A percentile compares a stretch with the other conserved stretches of the same genome.
Evolutionary conservation across 2,113 vertebrate species (phyloP).

Genomic region (Cromileptes altivelis): DNA sequence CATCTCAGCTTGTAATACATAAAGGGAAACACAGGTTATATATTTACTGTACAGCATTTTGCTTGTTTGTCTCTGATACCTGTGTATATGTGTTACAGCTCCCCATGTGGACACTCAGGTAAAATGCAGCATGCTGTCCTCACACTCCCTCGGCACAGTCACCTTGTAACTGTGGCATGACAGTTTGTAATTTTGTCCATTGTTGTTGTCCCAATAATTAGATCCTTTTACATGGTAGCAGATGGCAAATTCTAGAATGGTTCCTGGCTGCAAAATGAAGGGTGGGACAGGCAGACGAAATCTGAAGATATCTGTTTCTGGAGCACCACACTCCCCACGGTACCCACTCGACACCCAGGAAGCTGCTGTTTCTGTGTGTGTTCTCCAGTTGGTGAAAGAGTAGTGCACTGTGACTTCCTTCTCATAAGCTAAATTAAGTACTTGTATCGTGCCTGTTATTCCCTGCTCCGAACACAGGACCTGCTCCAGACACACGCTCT

Average conservation of each 20-base stretch:
- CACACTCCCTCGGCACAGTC: constrained; percentile 91
- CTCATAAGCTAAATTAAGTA: constrained; percentile 91
- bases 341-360: constrained; percentile 82
- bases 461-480: constrained; percentile 90
- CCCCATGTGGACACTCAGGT: constrained; percentile 81
- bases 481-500: constrained; percentile 89
- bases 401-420: constrained; percentile 91
- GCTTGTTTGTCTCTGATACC: not conserved
- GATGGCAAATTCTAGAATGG: constrained; percentile 90
- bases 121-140: constrained; percentile 95
- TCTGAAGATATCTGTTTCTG: constrained; percentile 87
- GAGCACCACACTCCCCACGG: not conserved
- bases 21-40: not conserved
- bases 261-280: constrained; percentile 89
- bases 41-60: not conserved
- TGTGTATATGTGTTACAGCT: not conserved
- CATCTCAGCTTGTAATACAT: not conserved
- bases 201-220: constrained; percentile 95
- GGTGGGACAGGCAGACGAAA: constrained; percentile 92
- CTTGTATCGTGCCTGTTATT: constrained; percentile 89
- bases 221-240: constrained; percentile 86
- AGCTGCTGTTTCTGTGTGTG: constrained; percentile 82
- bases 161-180: constrained; percentile 89
- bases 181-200: constrained; percentile 90
- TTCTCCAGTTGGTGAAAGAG: constrained; percentile 92